Percentiles rank a stretch among this genome's conserved stretches.
Evolutionary conservation across 1,140 invertebrate genomes (phyloP).

Genomic region (Metaphire vulgaris): DNA sequence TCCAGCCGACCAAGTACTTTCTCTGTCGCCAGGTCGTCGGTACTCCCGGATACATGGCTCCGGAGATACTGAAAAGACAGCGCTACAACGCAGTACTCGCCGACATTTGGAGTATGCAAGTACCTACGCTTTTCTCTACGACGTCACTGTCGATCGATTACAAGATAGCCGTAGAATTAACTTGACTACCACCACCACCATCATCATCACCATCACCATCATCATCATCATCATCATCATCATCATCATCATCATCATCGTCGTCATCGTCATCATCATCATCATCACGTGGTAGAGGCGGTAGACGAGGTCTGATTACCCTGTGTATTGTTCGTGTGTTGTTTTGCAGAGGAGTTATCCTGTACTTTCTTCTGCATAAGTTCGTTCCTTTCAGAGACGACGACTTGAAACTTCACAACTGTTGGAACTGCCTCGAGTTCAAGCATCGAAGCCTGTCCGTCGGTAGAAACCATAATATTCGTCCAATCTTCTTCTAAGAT

Average conservation of each 20-base stretch:
- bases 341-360: background rate
- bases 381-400: background rate
- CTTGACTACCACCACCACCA: too few relatives aligned
- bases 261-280: slow-evolving; percentile 2
- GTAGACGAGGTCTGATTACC: too few relatives aligned
- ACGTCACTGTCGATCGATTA: too few relatives aligned
- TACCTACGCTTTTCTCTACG: too few relatives aligned
- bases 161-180: too few relatives aligned
- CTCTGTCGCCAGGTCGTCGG: background rate
- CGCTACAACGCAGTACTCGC: background rate
- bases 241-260: background rate
- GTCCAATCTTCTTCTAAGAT: too few relatives aligned
- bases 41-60: background rate
- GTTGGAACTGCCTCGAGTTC: background rate
- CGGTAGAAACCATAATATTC: too few relatives aligned
- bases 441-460: background rate
- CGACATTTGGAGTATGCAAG: background rate
- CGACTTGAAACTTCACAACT: background rate
- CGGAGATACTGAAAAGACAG: background rate
- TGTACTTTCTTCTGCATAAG: background rate
- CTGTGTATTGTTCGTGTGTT: background rate
- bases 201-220: too few relatives aligned
- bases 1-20: background rate
- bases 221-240: background rate
- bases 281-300: too few relatives aligned